These are phyloP conservation scores for Kryptopterus vitreolus DNA, from an alignment of 2,797 vertebrate species.

Conservation along the genomic window DNA sequence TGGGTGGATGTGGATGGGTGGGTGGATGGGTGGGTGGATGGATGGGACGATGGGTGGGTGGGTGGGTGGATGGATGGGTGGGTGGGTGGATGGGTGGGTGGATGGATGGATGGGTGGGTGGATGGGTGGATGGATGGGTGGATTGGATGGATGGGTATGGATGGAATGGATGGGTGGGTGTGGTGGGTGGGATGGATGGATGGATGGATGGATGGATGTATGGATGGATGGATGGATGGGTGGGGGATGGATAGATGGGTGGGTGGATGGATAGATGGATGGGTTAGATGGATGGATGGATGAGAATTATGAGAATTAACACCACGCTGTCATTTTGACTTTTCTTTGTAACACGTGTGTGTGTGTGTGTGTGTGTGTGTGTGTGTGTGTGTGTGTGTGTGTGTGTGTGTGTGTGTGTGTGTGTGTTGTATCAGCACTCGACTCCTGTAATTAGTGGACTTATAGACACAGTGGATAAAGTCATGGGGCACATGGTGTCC, in stretches of 20 bases:
- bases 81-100: neutral
- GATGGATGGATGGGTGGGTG: neutral
- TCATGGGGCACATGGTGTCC: slow-evolving; percentile 81
- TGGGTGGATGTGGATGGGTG: too few species aligned
- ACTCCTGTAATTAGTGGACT: slow-evolving; percentile 72
- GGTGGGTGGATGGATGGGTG: neutral
- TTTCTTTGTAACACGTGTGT: neutral
- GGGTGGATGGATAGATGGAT: neutral
- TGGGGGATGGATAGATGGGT: too few species aligned
- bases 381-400: slow-evolving; percentile 11
- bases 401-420: slow-evolving; percentile 25
- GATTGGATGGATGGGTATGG: neutral
- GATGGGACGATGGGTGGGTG: too few species aligned
- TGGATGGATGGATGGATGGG: neutral
- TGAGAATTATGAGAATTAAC: neutral
- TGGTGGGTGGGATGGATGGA: too few species aligned
- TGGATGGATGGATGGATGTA: neutral
- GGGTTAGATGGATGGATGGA: neutral
- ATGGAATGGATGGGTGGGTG: neutral
- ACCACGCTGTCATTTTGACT: neutral
- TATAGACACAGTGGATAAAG: slow-evolving; percentile 82
- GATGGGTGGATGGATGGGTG: neutral
- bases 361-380: neutral
- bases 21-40: neutral
- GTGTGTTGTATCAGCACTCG: slow-evolving; percentile 65